Evolutionary conservation across 2,888 invertebrate genomes (phyloP).

Genomic region (Drosophila subsilvestris): DNA sequence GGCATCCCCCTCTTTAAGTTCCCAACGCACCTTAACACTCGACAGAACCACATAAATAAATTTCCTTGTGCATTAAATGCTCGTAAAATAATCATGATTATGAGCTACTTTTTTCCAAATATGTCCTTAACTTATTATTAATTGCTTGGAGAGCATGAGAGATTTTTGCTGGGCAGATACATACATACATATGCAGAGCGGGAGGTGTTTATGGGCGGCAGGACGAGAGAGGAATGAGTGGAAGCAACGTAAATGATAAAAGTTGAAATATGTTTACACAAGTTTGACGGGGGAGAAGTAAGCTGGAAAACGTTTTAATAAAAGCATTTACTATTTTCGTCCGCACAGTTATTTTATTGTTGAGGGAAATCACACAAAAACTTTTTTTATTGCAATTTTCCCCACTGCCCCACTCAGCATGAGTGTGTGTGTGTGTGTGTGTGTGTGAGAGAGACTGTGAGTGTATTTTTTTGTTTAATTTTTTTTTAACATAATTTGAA

Average conservation of each 20-base stretch:
- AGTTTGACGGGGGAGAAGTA: slow-evolving; percentile 51
- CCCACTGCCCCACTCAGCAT: slow-evolving; percentile 1
- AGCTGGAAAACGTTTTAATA: slow-evolving; percentile 65
- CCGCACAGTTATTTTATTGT: slow-evolving; percentile 70
- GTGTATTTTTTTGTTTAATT: slow-evolving; percentile 18
- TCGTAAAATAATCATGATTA: slow-evolving; percentile 8
- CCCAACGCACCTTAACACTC: not conserved
- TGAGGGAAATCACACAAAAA: slow-evolving; percentile 59
- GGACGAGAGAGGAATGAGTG: not conserved
- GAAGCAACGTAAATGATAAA: slow-evolving; percentile 46
- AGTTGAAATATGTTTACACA: slow-evolving; percentile 56
- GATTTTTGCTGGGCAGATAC: slow-evolving; percentile 7
- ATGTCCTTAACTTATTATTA: slow-evolving; percentile 35
- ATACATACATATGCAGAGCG: too few species aligned
- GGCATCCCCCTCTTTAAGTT: not conserved
- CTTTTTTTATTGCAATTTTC: slow-evolving; percentile 58
- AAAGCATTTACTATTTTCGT: slow-evolving; percentile 67
- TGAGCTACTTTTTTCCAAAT: slow-evolving; percentile 11
- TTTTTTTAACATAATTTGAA: slow-evolving; percentile 68
- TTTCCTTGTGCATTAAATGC: not conserved
- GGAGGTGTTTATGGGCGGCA: not conserved
- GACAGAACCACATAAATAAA: slow-evolving; percentile 8
- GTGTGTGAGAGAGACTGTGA: too few species aligned
- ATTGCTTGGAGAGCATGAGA: slow-evolving; percentile 26
- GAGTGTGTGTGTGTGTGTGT: slow-evolving; percentile 7